These are phyloP conservation scores for Pammene aurita DNA, from an alignment of 2,888 invertebrate genomes.

Conservation along the genomic window DNA sequence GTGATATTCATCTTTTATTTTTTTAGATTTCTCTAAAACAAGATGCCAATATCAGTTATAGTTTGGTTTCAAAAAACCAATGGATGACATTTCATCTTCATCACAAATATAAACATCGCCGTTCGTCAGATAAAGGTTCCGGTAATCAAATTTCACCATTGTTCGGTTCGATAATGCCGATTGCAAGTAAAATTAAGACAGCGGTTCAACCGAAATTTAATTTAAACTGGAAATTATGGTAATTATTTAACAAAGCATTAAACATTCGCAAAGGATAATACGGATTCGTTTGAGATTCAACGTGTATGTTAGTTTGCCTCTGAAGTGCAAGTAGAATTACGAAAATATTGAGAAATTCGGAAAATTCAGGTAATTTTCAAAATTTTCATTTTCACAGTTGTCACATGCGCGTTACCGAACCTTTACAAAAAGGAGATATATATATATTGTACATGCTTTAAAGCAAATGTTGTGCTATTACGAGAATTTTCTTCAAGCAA, in stretches of 20 bases:
- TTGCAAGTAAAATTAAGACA: background rate
- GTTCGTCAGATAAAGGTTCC: background rate
- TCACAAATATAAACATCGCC: slow-evolving; percentile 2
- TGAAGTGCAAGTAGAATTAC: no score
- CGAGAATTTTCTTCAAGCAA: background rate
- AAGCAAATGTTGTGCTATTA: no score
- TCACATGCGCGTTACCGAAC: no score
- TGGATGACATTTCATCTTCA: slow-evolving; percentile 15
- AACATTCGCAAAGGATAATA: background rate
- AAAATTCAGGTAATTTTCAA: no score
- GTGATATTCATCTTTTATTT: no score
- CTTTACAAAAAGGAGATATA: no score
- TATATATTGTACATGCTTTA: no score
- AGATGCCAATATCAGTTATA: background rate
- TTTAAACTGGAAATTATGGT: background rate
- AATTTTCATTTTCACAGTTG: no score
- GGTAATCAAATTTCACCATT: slow-evolving; percentile 22
- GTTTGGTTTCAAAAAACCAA: slow-evolving; percentile 8
- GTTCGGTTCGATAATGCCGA: slow-evolving; percentile 4
- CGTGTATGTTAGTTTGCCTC: no score
- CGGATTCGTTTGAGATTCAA: background rate
- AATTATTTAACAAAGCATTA: background rate
- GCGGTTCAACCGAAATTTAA: slow-evolving; percentile 1
- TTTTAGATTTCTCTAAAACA: no score
- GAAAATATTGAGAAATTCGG: no score